Evolutionary conservation across 2,888 invertebrate genomes (phyloP), one percentile per base, ranked within the genome.

Genomic region (Philaethria dido): DNA sequence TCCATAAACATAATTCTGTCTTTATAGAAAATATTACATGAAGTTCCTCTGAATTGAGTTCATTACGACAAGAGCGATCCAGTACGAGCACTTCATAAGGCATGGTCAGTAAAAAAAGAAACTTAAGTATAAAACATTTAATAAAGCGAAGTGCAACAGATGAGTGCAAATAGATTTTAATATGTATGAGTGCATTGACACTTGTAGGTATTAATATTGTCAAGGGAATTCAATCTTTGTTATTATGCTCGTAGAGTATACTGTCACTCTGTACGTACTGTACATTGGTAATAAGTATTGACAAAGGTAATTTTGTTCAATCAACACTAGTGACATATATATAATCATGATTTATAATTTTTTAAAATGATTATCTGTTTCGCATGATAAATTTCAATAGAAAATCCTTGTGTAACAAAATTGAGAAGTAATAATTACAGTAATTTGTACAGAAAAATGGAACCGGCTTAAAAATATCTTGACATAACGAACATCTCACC

Each of bases 141-240:
- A 75, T 74, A 73, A 74, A 75, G 72, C 72, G 68, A 70, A 75
- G 72, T 76, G 73, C 74, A 75, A 74, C 72, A 75, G 73, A 73
- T 73, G 72, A 75, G 73, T 72, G 73, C 76, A 75, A 78, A 78
- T 78, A 77, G 74, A 77, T 77, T 77, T 77, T 76, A 78, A 78
- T 78, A 77, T 76, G 74, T 75, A 75, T 72, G 78, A 75, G 78
- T 74, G 73, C 77, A 75, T 75, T 77, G 77, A 76, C 73, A 72
- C 75, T 74, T 73, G 57, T 66, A 66, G 66, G 60, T 66, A 64
- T 64, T 44, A 11, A 33, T 33, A 29, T 57, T 14, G 29, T 20
- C 66, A 65, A 18, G 57, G 39, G 68, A 73, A 64, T 66, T 67
- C 55, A 62, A 69, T 71, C 68, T 59, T 69, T 73, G 68, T 33